Percentiles rank a stretch among this genome's conserved stretches.
These are phyloP conservation scores for Aratinga solstitialis DNA, from an alignment of 2,797 vertebrate species.

Conservation along the genomic window DNA sequence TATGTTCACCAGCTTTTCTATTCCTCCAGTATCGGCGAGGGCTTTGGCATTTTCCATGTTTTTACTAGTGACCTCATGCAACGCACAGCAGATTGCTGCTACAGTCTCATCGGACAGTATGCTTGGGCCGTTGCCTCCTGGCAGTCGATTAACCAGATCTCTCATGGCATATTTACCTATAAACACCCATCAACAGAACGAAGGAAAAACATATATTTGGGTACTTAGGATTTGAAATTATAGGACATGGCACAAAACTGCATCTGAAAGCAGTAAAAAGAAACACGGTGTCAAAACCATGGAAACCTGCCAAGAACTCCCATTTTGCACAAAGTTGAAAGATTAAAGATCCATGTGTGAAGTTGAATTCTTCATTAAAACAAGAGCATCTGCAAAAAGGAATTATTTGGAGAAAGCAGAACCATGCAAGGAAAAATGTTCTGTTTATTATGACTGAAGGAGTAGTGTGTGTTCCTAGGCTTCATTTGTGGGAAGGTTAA, in stretches of 20 bases:
- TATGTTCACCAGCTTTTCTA: conserved; percentile 98
- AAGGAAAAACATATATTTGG: neutral
- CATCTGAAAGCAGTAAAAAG: neutral
- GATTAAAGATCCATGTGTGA: neutral
- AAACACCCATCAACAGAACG: neutral
- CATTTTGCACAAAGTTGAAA: neutral
- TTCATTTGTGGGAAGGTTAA: neutral
- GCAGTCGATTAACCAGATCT: conserved; percentile 95
- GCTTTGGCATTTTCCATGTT: conserved; percentile 99
- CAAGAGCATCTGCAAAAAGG: neutral
- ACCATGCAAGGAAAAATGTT: neutral
- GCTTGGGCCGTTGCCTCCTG: conserved; percentile 85
- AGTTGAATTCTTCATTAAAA: neutral
- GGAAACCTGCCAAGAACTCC: neutral
- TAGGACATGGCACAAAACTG: neutral
- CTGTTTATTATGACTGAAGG: neutral
- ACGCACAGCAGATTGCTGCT: conserved; percentile 94
- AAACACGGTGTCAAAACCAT: neutral
- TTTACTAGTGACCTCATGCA: conserved; percentile 97
- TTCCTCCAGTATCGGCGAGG: conserved; percentile 92
- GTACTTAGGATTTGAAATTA: neutral
- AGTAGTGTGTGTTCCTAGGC: neutral
- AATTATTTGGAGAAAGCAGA: neutral
- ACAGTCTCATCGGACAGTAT: conserved; percentile 93
- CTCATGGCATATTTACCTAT: conserved; percentile 97